Evolutionary conservation across 2,797 vertebrate species (phyloP).

Genomic region (Trichosurus vulpecula): DNA sequence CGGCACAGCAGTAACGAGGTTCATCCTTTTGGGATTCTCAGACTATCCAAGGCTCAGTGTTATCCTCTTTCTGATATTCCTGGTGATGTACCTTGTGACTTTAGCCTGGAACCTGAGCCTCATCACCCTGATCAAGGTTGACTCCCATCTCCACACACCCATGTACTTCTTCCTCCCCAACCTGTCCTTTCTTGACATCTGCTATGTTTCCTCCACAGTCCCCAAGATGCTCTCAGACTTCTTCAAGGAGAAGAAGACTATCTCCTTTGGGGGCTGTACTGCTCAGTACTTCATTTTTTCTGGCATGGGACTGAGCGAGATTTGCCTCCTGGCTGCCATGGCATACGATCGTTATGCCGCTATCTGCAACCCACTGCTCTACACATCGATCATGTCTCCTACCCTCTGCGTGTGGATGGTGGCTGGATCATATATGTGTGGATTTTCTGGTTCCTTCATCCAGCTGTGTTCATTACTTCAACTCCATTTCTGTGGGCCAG

Average conservation of each 20-base stretch:
- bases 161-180: slow-evolving; percentile 65
- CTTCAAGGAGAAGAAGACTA: slow-evolving; percentile 43
- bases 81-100: slow-evolving; percentile 24
- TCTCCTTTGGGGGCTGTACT: slow-evolving; percentile 38
- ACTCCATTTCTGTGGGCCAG: slow-evolving; percentile 58
- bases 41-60: slow-evolving; percentile 11
- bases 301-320: slow-evolving; percentile 49
- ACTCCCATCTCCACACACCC: slow-evolving; percentile 42
- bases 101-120: slow-evolving; percentile 49
- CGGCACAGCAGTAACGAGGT: not conserved
- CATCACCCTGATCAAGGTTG: not conserved
- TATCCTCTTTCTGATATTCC: slow-evolving; percentile 19
- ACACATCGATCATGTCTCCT: not conserved
- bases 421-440: slow-evolving; percentile 16
- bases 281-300: slow-evolving; percentile 50
- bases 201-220: slow-evolving; percentile 39
- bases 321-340: slow-evolving; percentile 58
- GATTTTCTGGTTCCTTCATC: slow-evolving; percentile 32
- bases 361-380: slow-evolving; percentile 59
- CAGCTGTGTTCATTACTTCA: slow-evolving; percentile 58
- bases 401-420: slow-evolving; percentile 35
- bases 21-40: slow-evolving; percentile 51
- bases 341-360: slow-evolving; percentile 42
- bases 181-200: slow-evolving; percentile 54
- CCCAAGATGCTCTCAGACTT: slow-evolving; percentile 52